phyloP scores from a whole-genome alignment of 2,797 vertebrate genomes.

The Parambassis ranga region DNA sequence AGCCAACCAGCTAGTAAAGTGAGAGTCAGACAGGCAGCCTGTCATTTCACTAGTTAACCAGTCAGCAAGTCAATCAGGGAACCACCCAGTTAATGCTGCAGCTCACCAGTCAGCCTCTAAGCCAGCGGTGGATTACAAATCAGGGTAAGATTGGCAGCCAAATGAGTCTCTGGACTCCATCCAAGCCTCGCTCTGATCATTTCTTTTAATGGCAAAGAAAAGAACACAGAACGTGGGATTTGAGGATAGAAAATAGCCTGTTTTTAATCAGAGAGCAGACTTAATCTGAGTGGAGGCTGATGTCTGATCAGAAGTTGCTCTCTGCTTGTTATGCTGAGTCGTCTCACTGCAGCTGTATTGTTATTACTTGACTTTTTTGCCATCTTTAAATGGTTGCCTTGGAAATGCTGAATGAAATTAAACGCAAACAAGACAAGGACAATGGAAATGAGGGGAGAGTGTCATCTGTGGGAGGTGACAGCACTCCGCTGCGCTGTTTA shows the following conservation, averaged over 20 bases:
- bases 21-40: background rate
- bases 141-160: constrained; percentile 56
- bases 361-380: constrained; percentile 55
- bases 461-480: constrained; percentile 53
- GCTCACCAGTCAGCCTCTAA: constrained; percentile 40
- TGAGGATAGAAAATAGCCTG: constrained; percentile 36
- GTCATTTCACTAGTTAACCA: constrained; percentile 3
- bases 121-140: constrained; percentile 61
- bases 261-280: constrained; percentile 43
- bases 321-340: constrained; percentile 8
- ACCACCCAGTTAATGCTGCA: constrained; percentile 27
- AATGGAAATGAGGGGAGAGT: constrained; percentile 27
- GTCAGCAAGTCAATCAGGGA: constrained; percentile 16
- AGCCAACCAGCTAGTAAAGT: background rate
- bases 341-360: constrained; percentile 30
- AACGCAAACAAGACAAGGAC: constrained; percentile 58
- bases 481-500: constrained; percentile 34
- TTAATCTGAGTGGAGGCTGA: constrained; percentile 44
- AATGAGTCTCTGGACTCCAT: constrained; percentile 47
- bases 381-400: constrained; percentile 37
- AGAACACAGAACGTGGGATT: constrained; percentile 45
- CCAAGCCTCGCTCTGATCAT: constrained; percentile 57
- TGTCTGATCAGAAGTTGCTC: constrained; percentile 20
- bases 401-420: constrained; percentile 44
- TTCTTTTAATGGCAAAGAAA: constrained; percentile 65